These are phyloP conservation scores for Phania funesta DNA, from an alignment of 2,888 invertebrate species.

Conservation along the genomic window DNA sequence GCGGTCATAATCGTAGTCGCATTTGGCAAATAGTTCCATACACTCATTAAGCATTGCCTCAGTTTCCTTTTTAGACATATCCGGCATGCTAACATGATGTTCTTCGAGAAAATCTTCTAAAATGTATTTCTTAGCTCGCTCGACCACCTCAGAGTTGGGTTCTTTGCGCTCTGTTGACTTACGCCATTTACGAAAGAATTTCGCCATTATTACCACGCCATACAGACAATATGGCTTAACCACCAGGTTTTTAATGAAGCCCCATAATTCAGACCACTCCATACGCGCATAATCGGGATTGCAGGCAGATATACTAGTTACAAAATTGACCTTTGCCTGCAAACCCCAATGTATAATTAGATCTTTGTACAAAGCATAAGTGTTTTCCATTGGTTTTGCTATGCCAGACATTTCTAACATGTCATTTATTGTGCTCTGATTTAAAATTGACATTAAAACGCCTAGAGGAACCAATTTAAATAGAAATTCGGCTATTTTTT, in stretches of 20 bases:
- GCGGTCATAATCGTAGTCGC: conserved; percentile 77
- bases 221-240: conserved; percentile 79
- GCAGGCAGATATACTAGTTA: conserved; percentile 77
- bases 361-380: conserved; percentile 75
- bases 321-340: conserved; percentile 76
- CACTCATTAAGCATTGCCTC: conserved; percentile 76
- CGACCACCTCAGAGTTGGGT: conserved; percentile 73
- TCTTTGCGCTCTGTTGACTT: conserved; percentile 71
- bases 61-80: conserved; percentile 77
- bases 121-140: conserved; percentile 82
- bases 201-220: conserved; percentile 78
- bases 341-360: conserved; percentile 77
- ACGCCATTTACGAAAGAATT: conserved; percentile 78
- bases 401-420: conserved; percentile 74
- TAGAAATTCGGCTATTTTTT: conserved; percentile 70
- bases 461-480: conserved; percentile 75
- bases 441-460: conserved; percentile 74
- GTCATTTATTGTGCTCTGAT: conserved; percentile 76
- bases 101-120: conserved; percentile 82
- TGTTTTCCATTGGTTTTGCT: conserved; percentile 73
- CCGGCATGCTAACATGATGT: conserved; percentile 77
- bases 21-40: conserved; percentile 75
- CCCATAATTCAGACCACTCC: conserved; percentile 76
- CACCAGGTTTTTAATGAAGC: conserved; percentile 77
- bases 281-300: conserved; percentile 76